Percentiles rank a stretch among this genome's conserved stretches.
Evolutionary conservation across 2,888 invertebrate species (phyloP).

Genomic region (Orchesella flavescens): DNA sequence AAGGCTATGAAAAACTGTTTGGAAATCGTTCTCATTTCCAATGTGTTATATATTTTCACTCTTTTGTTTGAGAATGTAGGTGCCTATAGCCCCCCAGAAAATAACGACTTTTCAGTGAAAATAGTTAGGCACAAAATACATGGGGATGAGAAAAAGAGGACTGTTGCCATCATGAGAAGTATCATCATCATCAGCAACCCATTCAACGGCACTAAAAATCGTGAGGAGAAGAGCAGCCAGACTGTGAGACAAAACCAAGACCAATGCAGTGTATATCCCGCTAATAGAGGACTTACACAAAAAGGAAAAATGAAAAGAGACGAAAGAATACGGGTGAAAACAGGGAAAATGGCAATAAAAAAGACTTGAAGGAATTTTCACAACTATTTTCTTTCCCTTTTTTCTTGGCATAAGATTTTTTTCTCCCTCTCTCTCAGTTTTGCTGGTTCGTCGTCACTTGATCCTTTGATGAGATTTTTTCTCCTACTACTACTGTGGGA

Average conservation of each 20-base stretch:
- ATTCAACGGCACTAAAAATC: too few relatives aligned
- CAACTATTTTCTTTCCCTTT: conserved; percentile 44
- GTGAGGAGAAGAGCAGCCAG: too few relatives aligned
- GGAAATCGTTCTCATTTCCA: too few relatives aligned
- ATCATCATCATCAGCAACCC: too few relatives aligned
- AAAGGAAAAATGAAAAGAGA: neutral
- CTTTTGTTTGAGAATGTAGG: too few relatives aligned
- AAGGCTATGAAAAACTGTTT: too few relatives aligned
- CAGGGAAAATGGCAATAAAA: conserved; percentile 43
- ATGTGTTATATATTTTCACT: too few relatives aligned
- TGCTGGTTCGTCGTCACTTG: conserved; percentile 54
- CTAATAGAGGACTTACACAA: neutral
- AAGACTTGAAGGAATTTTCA: conserved; percentile 56
- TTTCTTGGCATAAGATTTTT: conserved; percentile 44
- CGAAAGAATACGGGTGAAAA: conserved; percentile 30
- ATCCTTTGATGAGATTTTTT: conserved; percentile 64
- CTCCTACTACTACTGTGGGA: conserved; percentile 13
- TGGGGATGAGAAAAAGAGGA: neutral
- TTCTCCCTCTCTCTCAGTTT: neutral
- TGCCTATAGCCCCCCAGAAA: too few relatives aligned
- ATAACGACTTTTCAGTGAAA: too few relatives aligned
- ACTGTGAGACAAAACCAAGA: too few relatives aligned
- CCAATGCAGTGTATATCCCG: too few relatives aligned
- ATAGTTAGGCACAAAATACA: too few relatives aligned
- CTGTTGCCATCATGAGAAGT: neutral